Base-by-base conservation (phyloP, 2,888 invertebrate species). In the Oxycera nigricornis region DNA sequence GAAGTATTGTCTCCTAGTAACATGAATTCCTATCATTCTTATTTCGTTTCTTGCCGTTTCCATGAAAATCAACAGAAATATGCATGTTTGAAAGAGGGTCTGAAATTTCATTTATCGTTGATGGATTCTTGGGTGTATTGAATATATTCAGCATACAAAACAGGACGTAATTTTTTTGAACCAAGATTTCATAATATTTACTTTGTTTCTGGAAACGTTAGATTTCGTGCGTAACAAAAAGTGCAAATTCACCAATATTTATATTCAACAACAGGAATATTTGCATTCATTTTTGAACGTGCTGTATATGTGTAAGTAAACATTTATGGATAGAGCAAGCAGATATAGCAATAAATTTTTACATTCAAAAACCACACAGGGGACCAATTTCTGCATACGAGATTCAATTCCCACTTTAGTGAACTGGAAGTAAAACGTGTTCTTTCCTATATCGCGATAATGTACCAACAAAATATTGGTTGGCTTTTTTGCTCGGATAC, bases 341-440 rank as follows among this genome's bases (percentile, higher is more conserved):
- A 28, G 14, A 31, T 30, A 61, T 61, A 31, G 41, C 65, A 65
- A 65, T 65, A 65, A 65, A 65, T 65, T 65, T 65, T 2, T n/a
- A 24, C 39, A 26, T 24, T 65, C 52, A 30, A 50, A 70, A 70
- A 28, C 50, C 52, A 70, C 72, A 72, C 72, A 57, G 30, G 57
- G 57, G 72, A 72, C 72, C 57, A 31, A 72, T 72, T 72, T 72
- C 72, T 72, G 72, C 55, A 72, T 72, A 57, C 57, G 26, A 55
- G 57, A 72, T 72, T 72, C 72, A 57, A 72, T 72, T 72, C 72
- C 72, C 57, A 72, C 39, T 57, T 52, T 31, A 30, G 24, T 14
- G 41, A 24, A 24, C 62, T 24, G 41, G 41, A 30, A 65, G 24
- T 22, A 24, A 57, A 57, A 57, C 57, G 39, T 31, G 57, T 72